Percentiles rank a stretch among this genome's conserved stretches.
These are phyloP conservation scores for Acanthopagrus latus DNA, from an alignment of 2,797 vertebrate genomes.

Conservation along the genomic window DNA sequence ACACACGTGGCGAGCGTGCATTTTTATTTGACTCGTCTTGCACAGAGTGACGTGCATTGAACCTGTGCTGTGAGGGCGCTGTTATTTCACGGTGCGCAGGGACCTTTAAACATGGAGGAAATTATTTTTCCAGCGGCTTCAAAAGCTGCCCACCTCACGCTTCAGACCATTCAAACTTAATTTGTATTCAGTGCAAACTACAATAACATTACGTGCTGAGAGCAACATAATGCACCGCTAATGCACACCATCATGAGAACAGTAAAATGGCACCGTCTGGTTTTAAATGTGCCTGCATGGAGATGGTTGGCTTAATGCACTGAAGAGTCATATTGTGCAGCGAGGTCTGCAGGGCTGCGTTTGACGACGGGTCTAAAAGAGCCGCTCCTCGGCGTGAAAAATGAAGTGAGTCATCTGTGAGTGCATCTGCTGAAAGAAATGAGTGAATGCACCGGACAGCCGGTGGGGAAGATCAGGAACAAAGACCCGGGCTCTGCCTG, in stretches of 20 bases:
- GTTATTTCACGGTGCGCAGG: neutral
- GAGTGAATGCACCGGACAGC: constrained; percentile 79
- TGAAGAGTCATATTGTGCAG: constrained; percentile 56
- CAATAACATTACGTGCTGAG: constrained; percentile 63
- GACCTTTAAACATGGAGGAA: constrained; percentile 16
- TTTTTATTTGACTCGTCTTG: constrained; percentile 3
- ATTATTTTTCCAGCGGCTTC: constrained; percentile 5
- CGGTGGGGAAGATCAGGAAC: constrained; percentile 65
- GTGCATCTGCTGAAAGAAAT: constrained; percentile 67
- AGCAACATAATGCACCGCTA: constrained; percentile 67
- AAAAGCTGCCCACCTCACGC: constrained; percentile 18
- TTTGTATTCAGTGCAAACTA: constrained; percentile 65
- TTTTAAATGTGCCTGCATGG: constrained; percentile 54
- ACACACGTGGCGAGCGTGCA: neutral
- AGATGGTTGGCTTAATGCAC: constrained; percentile 64
- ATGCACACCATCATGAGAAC: constrained; percentile 61
- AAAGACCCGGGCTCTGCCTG: constrained; percentile 53
- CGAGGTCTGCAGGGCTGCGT: constrained; percentile 24
- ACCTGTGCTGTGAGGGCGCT: neutral
- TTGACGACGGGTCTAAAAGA: constrained; percentile 51
- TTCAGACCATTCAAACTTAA: constrained; percentile 36
- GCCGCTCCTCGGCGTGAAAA: constrained; percentile 47
- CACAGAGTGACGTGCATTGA: neutral
- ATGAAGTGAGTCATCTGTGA: constrained; percentile 68
- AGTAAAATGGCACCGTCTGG: constrained; percentile 57